Percentiles rank a stretch among this genome's conserved stretches.
Evolutionary conservation across 2,888 invertebrate genomes (phyloP).

Genomic region (Strigamia crassipes): DNA sequence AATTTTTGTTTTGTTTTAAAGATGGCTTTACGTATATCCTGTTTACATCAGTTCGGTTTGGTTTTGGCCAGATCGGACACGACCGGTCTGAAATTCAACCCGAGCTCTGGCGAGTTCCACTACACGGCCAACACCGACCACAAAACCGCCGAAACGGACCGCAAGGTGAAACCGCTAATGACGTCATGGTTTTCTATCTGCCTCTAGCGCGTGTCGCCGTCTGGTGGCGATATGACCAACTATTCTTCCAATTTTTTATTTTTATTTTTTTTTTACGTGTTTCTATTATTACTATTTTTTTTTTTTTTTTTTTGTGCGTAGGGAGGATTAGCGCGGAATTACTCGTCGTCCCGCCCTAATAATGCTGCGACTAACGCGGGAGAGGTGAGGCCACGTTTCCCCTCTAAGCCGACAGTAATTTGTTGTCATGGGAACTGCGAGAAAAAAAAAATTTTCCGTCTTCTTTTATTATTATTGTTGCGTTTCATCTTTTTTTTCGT

Average conservation of each 20-base stretch:
- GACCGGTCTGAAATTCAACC: slow-evolving; percentile 4
- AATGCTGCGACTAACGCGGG: neutral
- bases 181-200: neutral
- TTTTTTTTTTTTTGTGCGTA: neutral
- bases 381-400: neutral
- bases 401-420: neutral
- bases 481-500: neutral
- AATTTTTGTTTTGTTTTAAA: neutral
- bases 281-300: neutral
- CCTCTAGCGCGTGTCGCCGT: neutral
- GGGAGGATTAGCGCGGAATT: neutral
- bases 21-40: neutral
- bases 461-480: neutral
- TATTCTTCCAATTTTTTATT: neutral
- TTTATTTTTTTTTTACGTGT: neutral
- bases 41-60: slow-evolving; percentile 27
- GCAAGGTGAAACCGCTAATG: neutral
- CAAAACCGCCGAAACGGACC: neutral
- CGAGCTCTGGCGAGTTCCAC: neutral
- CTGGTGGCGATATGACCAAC: neutral
- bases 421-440: neutral
- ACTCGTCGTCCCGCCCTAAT: neutral
- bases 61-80: neutral
- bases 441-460: neutral
- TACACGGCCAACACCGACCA: neutral